Conservation (phyloP, 2,888 invertebrate genomes). For the Macrosoma leucophasiata region DNA sequence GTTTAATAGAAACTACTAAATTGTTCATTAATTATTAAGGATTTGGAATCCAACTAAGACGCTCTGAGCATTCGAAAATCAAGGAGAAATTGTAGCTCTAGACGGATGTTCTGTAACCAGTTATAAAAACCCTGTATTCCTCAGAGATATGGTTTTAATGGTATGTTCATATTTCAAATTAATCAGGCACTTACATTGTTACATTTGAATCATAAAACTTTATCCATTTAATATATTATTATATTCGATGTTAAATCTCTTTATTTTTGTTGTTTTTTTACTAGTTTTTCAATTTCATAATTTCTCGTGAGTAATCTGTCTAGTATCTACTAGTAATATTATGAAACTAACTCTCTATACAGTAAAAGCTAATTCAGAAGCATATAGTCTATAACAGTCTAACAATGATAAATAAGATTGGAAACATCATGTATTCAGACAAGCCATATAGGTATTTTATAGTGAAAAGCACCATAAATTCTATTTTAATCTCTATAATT, state of each 20-base stretch:
- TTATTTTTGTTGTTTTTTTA: too few species aligned
- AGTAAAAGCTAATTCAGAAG: slow-evolving; percentile 31
- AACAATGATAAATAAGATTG: slow-evolving; percentile 17
- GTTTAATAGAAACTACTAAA: too few species aligned
- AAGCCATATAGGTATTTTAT: slow-evolving; percentile 32
- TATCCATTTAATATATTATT: slow-evolving; percentile 6
- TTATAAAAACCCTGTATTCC: slow-evolving; percentile 61
- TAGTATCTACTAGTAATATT: too few species aligned
- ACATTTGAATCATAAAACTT: slow-evolving; percentile 11
- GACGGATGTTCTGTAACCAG: too few species aligned
- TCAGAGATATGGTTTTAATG: slow-evolving; percentile 46
- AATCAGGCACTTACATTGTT: slow-evolving; percentile 36
- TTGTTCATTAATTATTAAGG: too few species aligned
- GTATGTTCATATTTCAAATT: slow-evolving; percentile 33
- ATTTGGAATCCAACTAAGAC: too few species aligned
- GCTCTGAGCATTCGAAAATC: too few species aligned
- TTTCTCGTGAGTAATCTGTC: too few species aligned
- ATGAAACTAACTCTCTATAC: slow-evolving; percentile 30
- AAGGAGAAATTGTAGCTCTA: too few species aligned
- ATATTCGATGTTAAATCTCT: too few species aligned
- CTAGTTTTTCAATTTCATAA: too few species aligned
- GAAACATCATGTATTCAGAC: slow-evolving; percentile 11
- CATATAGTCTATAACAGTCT: slow-evolving; percentile 21
- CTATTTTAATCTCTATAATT: slow-evolving; percentile 49
- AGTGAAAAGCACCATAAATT: slow-evolving; percentile 63